phyloP scores from a whole-genome alignment of 2,797 vertebrate genomes.

The Percopsis omiscomaycus region DNA sequence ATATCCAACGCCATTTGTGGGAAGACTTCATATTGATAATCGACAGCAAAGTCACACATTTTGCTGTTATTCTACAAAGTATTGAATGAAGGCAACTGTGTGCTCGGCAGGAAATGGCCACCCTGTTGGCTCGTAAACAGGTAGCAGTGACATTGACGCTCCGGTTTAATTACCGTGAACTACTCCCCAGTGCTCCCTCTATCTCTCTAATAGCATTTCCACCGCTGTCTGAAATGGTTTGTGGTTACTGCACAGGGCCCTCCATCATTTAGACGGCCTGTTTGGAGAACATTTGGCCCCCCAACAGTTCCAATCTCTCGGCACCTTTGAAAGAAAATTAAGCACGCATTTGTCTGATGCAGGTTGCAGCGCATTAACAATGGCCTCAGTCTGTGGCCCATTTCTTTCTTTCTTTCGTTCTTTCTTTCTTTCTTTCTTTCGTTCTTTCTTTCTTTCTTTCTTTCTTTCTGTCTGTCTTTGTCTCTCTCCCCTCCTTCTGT shows the following conservation, averaged over 20 bases:
- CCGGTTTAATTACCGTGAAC: conserved; percentile 71
- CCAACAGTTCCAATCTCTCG: conserved; percentile 52
- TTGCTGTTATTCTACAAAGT: conserved; percentile 6
- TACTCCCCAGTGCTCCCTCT: conserved; percentile 66
- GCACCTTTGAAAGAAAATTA: conserved; percentile 46
- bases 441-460: conserved; percentile 5
- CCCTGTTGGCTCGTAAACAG: conserved; percentile 66
- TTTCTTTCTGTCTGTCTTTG: conserved; percentile 48
- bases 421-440: not conserved
- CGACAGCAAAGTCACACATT: not conserved
- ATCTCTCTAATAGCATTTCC: conserved; percentile 64
- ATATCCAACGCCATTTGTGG: conserved; percentile 30
- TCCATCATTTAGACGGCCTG: conserved; percentile 70
- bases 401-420: not conserved
- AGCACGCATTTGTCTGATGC: conserved; percentile 58
- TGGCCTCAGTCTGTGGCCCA: too few relatives aligned
- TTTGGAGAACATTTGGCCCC: conserved; percentile 58
- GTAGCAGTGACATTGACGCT: conserved; percentile 66
- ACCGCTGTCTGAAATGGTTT: conserved; percentile 61
- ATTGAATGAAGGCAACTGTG: conserved; percentile 58
- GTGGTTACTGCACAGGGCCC: conserved; percentile 53
- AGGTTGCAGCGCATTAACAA: conserved; percentile 34
- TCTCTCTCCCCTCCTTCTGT: conserved; percentile 44
- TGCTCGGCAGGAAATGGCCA: conserved; percentile 44
- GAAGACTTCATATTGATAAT: conserved; percentile 46